Evolutionary conservation across 2,113 vertebrate species (phyloP), one percentile per base, ranked within the genome.

Genomic region (Aphyosemion australe): DNA sequence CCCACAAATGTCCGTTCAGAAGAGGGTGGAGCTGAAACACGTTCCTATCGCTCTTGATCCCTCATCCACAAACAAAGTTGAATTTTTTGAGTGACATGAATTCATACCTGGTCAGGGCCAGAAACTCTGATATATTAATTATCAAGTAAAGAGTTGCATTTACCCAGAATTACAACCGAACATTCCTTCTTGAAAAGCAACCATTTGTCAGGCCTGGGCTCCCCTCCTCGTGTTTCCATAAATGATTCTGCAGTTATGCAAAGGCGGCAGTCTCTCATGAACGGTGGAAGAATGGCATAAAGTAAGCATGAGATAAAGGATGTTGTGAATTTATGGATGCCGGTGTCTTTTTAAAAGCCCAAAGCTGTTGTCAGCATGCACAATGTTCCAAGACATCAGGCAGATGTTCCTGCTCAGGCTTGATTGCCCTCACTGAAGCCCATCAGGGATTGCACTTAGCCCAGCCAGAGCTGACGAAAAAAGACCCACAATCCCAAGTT

Each of bases 361-460:
- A 70, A 76, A 85, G 84, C 84, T 88, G 86, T 84, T 49, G 74
- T 89, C 83, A 82, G 82, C 87, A 78, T 82, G 79, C 84, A 57
- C 82, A 74, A 79, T 84, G 82, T 85, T 89, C 65, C 74, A 70
- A 84, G 76, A 87, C 69, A 61, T 78, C 79, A 70, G 78, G 76
- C 84, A 87, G 87, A 88, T 90, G 87, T 84, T 90, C 60, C 67
- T 64, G 72, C 82, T 80, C 78, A 81, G 82, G 76, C 87, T 81
- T 85, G 87, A 82, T 87, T 89, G 69, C 82, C 51, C 82, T 86
- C 76, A 41, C 69, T 54, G 2, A 65, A 85, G 56, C 83, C 81
- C 85, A 89, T 85, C 86, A 87, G 85, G 82, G 85, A 90, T 78
- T 90, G 90, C 87, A 88, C 89, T 92, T 86, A 89, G 80, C 65